Evolutionary conservation across 2,113 vertebrate genomes (phyloP).

Genomic region (Cyprinodon brontotheroides): DNA sequence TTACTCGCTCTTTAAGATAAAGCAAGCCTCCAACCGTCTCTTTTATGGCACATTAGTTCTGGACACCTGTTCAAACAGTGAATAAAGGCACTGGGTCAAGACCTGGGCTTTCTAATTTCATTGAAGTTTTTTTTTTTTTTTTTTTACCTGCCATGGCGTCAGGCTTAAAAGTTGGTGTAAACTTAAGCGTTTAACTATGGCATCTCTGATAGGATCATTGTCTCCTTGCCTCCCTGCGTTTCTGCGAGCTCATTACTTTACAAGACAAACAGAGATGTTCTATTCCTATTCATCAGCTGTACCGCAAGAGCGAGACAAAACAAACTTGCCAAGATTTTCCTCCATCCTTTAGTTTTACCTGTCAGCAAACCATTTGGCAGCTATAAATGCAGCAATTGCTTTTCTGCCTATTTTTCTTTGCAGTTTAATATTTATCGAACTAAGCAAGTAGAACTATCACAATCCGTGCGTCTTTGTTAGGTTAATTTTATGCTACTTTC

Average conservation of each 20-base stretch:
- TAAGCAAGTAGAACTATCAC: not conserved
- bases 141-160: conserved; percentile 17
- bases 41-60: not conserved
- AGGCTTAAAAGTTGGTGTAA: conserved; percentile 16
- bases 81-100: conserved; percentile 25
- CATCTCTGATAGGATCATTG: conserved; percentile 60
- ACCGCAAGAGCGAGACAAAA: conserved; percentile 6
- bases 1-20: conserved; percentile 2
- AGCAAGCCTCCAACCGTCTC: conserved; percentile 2
- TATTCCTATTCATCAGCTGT: conserved; percentile 27
- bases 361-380: no score
- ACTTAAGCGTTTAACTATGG: conserved; percentile 16
- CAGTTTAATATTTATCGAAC: not conserved
- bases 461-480: not conserved
- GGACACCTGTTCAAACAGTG: conserved; percentile 46
- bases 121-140: conserved; percentile 25
- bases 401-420: no score
- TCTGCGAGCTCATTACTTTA: conserved; percentile 53
- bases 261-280: conserved; percentile 37
- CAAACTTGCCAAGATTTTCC: not conserved
- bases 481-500: not conserved
- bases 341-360: not conserved
- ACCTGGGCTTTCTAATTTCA: conserved; percentile 30
- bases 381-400: no score
- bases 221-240: conserved; percentile 19